Evolutionary conservation across 2,113 vertebrate species (phyloP), one percentile per base, ranked within the genome.

Genomic region (Dasyornis broadbenti): DNA sequence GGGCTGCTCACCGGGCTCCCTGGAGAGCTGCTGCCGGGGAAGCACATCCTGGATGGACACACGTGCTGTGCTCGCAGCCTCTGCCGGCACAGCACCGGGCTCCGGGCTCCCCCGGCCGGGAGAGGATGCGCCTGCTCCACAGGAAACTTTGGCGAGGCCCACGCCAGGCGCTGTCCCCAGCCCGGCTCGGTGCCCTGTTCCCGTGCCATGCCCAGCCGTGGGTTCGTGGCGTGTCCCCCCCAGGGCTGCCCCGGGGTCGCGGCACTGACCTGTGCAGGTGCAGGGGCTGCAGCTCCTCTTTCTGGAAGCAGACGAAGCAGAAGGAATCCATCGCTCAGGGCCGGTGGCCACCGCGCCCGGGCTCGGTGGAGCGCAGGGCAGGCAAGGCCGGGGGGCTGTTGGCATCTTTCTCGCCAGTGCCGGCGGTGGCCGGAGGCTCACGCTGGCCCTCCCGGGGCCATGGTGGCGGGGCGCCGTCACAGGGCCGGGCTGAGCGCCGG

Each of bases 251-350:
- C 64, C 5, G 18, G 52, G n/a, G 3, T 3, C 2, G 10, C 3
- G 3, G 37, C 79, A 97, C 98, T 97, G 91, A 98, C 98, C 98
- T 98, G 95, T 82, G 96, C 69, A 97, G 86, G 26, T 97, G 97
- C 96, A 98, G 95, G n/a, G 96, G 96, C 93, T 98, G 97, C 69
- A 98, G 96, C 73, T 98, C 97, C 83, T 97, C 96, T 93, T 91
- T 96, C 84, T 97, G 98, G 90, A 98, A 98, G 95, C 98, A 98
- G 88, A 97, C 21, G 35, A 98, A 96, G 96, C 98, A 98, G 97
- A 98, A 98, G 61, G 98, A 96, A 60, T 98, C 97, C 81, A 97
- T 96, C 2, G 95, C 93, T 42, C 52, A 10, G 3, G 54, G 44
- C 42, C n/a, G 18, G 50, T 35, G 80, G 85, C 80, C 20, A 2